Base-by-base conservation (phyloP, 2,113 vertebrate species). In the Melanerpes aurifrons region DNA sequence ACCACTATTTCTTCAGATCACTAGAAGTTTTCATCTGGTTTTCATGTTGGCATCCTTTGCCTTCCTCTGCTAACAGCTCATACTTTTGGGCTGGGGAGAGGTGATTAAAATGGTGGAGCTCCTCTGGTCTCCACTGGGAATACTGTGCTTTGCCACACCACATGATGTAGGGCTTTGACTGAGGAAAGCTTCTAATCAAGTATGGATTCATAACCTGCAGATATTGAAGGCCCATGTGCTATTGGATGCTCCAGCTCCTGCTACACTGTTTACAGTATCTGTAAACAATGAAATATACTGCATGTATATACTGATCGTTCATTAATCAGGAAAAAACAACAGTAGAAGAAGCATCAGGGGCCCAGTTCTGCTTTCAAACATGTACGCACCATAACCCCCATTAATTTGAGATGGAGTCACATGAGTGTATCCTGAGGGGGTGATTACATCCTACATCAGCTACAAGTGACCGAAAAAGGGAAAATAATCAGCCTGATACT, bases 401-500 rank as follows among this genome's bases (percentile, higher is more conserved):
- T 76, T 94, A 91, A 92, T 90, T 63, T 93, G 66, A 93, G 73
- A 76, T 17, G n/a, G 63, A 91, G 48, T 87, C 79, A 72, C 9
- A 9, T 47, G 74, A 31, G 54, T 86, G 25, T 84, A 74, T 88
- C 86, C 83, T 82, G 54, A 87, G 87, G 77, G 81, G 22, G 70
- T 80, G 84, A 63, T 53, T 93, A 82, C 62, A 64, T 87, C 71
- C 58, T 66, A 53, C 82, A 95, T 72, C 86, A 96, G 87, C 85
- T 87, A 91, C 29, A 91, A 92, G 82, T 90, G 92, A 95, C 86
- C 2, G 1, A 86, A 96, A 94, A 83, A 85, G 77, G 82, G 62
- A 92, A 92, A 93, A 96, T 86, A 91, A 87, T 86, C 89, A 16
- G 73, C 80, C 93, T 81, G 80, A 87, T 94, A 95, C 59, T 96